Evolutionary conservation across 2,113 vertebrate species (phyloP).

Genomic region (Boulengerochromis microlepis): DNA sequence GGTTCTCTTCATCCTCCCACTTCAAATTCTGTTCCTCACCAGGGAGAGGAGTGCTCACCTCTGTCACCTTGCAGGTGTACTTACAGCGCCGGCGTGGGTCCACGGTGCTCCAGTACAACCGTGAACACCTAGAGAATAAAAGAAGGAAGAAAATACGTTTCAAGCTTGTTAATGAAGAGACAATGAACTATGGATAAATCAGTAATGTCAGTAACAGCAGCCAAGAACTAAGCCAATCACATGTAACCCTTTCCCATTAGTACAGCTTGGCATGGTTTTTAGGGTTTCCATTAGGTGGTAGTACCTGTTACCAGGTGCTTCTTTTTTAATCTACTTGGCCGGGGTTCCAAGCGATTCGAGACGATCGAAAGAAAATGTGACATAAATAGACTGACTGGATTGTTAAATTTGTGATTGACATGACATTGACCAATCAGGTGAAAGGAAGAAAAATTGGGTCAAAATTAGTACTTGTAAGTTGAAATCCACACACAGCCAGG

Average conservation of each 20-base stretch:
- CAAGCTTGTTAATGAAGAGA: not conserved
- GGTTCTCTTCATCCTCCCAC: constrained; percentile 77
- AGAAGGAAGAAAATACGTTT: accelerated
- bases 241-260: not conserved
- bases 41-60: constrained; percentile 74
- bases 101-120: constrained; percentile 89
- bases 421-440: not conserved
- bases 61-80: constrained; percentile 84
- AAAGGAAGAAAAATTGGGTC: not conserved
- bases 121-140: constrained; percentile 75
- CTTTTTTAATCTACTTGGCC: not conserved
- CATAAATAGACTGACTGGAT: not conserved
- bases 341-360: accelerated
- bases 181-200: not conserved
- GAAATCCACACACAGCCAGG: not conserved
- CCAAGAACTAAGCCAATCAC: not conserved
- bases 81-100: constrained; percentile 81
- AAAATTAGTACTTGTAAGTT: not conserved
- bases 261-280: not conserved
- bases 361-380: not conserved
- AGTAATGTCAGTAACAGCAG: not conserved
- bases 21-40: constrained; percentile 63
- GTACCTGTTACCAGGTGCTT: not conserved
- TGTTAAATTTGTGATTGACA: not conserved
- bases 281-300: not conserved